Conservation (phyloP, 2,888 invertebrate species). For the Zootermopsis nevadensis region DNA sequence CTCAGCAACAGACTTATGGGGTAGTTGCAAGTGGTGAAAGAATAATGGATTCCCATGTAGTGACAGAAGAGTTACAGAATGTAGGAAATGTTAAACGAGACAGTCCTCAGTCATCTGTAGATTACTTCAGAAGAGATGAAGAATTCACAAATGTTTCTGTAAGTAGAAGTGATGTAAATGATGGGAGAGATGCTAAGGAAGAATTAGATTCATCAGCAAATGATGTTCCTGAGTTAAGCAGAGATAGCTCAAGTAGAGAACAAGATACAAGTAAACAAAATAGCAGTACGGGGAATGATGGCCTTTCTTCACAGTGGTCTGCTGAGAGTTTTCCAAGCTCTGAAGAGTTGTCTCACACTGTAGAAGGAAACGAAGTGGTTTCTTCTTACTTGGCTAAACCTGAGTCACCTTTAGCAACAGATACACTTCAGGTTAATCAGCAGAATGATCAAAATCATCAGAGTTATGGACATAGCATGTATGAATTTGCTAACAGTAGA, state of each 20-base stretch:
- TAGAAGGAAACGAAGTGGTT: conserved; percentile 31
- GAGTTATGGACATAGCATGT: background rate
- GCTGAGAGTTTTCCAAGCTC: conserved; percentile 75
- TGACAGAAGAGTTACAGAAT: too few relatives aligned
- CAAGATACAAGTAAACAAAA: conserved; percentile 54
- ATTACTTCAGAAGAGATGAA: background rate
- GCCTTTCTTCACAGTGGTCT: conserved; percentile 70
- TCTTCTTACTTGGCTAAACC: conserved; percentile 1
- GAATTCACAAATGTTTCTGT: background rate
- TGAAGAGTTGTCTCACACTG: conserved; percentile 70
- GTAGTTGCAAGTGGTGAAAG: too few relatives aligned
- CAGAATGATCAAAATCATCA: background rate
- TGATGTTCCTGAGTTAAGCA: conserved; percentile 16
- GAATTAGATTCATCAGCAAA: background rate
- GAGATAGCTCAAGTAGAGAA: background rate
- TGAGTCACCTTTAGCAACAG: background rate
- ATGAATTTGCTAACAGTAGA: background rate
- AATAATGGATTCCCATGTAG: too few relatives aligned
- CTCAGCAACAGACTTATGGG: too few relatives aligned
- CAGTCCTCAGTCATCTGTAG: background rate
- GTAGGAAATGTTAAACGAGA: background rate
- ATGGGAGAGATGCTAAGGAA: background rate
- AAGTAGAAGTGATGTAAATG: background rate
- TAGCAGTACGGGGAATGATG: conserved; percentile 57
- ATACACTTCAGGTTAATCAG: background rate